Evolutionary conservation across 2,888 invertebrate species (phyloP).

Genomic region (Macrophya annulata): DNA sequence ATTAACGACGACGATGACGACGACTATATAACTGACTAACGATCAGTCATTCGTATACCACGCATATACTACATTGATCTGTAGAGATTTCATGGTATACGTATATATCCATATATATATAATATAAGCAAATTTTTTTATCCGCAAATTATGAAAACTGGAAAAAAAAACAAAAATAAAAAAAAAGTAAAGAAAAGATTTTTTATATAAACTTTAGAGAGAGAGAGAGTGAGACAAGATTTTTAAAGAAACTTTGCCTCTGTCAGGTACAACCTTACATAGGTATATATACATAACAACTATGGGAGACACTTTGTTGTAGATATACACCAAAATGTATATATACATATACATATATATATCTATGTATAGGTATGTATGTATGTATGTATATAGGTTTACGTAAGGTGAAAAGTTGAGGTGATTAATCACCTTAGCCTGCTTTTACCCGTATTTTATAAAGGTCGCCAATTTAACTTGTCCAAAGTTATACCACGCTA

Average conservation of each 20-base stretch:
- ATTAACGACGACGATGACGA: too few relatives aligned
- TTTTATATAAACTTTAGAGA: too few relatives aligned
- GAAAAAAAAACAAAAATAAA: too few relatives aligned
- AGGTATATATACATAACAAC: not conserved
- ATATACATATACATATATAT: not conserved
- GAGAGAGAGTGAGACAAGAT: not conserved
- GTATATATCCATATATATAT: too few relatives aligned
- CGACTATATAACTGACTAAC: not conserved
- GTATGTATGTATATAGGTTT: not conserved
- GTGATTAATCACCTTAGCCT: constrained; percentile 30
- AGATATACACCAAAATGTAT: not conserved
- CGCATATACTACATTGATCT: too few relatives aligned
- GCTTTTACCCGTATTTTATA: constrained; percentile 48
- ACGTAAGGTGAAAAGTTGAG: constrained; percentile 18
- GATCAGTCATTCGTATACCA: not conserved
- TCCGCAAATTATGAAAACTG: too few relatives aligned
- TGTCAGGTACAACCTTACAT: not conserved
- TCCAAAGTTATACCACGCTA: constrained; percentile 49
- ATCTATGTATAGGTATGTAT: not conserved
- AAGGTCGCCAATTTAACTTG: constrained; percentile 46
- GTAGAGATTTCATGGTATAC: too few relatives aligned
- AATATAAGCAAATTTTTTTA: too few relatives aligned
- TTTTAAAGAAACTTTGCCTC: not conserved
- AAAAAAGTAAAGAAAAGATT: too few relatives aligned
- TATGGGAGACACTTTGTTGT: not conserved